Percentiles rank a stretch among this genome's conserved stretches.
phyloP scores from a whole-genome alignment of 2,113 vertebrate species.

The Brachyistius frenatus region DNA sequence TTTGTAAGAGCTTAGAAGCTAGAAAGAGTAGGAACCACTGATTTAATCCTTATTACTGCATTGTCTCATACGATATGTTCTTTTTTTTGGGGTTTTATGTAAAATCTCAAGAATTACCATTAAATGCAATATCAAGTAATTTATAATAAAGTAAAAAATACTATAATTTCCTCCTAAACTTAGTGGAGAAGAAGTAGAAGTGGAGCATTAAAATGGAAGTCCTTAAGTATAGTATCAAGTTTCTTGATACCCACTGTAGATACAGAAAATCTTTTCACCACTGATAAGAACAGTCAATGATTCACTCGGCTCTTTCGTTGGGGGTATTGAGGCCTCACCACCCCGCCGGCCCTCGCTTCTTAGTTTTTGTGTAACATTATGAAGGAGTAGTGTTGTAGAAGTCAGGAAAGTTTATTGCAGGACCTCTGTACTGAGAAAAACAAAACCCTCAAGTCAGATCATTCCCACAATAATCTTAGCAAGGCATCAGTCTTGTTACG shows the following conservation, averaged over 20 bases:
- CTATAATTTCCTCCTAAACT: no score
- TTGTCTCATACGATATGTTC: not conserved
- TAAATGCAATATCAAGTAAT: no score
- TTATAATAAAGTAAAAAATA: no score
- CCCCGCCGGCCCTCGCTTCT: not conserved
- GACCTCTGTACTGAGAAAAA: not conserved
- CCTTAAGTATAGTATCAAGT: no score
- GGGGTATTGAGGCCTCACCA: not conserved
- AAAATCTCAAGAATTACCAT: no score
- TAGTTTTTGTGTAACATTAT: constrained; percentile 1
- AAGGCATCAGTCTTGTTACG: not conserved
- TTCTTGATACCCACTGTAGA: no score
- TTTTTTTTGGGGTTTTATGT: not conserved
- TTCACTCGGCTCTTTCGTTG: no score
- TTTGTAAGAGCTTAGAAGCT: not conserved
- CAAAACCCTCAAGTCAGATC: not conserved
- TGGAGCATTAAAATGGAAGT: no score
- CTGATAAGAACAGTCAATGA: no score
- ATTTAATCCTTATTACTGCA: constrained; percentile 11
- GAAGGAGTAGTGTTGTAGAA: not conserved
- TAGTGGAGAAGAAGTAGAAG: no score
- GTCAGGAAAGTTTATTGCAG: not conserved
- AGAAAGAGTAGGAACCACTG: not conserved
- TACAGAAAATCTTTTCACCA: no score
- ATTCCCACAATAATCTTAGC: no score